A percentile compares a stretch with the other conserved stretches of the same genome.
Conservation (phyloP, 2,113 vertebrate genomes). For the Mus spicilegus region DNA sequence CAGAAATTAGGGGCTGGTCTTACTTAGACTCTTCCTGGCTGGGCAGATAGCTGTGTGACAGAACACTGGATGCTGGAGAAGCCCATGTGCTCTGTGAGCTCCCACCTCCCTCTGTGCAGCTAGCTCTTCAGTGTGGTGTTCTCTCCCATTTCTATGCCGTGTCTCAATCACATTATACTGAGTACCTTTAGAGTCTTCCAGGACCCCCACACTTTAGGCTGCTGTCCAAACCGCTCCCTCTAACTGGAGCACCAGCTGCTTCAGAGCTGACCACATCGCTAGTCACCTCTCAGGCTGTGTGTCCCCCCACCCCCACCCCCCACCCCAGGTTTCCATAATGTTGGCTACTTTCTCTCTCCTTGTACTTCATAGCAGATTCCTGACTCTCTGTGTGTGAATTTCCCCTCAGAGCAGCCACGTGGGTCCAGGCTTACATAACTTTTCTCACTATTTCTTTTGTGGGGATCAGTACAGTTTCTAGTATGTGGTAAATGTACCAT, state of each 20-base stretch:
- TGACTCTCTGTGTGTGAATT: neutral
- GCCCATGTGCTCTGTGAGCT: neutral
- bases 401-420: neutral
- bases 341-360: neutral
- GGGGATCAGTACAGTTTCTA: neutral
- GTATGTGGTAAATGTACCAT: neutral
- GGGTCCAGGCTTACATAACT: neutral
- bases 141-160: neutral
- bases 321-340: neutral
- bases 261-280: neutral
- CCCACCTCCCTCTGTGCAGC: neutral
- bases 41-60: neutral
- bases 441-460: neutral
- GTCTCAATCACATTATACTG: too few species aligned
- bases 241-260: neutral
- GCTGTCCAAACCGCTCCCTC: neutral
- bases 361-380: neutral
- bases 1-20: neutral
- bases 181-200: neutral
- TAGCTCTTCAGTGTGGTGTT: neutral
- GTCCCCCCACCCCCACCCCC: neutral
- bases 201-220: neutral
- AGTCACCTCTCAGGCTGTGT: fast-evolving
- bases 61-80: neutral
- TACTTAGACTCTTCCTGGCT: neutral